A percentile compares a stretch with the other conserved stretches of the same genome.
Evolutionary conservation across 2,113 vertebrate species (phyloP).

Genomic region (Lagopus muta): DNA sequence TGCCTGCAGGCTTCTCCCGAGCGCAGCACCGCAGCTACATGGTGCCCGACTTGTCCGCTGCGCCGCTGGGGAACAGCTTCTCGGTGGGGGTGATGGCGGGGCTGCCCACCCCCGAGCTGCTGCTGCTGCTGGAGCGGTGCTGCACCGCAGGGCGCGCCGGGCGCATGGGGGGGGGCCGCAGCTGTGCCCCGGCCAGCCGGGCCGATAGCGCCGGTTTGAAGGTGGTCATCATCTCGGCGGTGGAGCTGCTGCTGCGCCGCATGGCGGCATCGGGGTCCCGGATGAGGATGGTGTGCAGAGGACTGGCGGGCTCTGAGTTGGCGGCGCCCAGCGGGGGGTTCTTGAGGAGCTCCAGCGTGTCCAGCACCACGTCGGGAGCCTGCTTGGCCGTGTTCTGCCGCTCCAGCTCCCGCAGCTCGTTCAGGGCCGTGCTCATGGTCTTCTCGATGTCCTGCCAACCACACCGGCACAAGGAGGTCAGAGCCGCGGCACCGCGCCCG

Average conservation of each 20-base stretch:
- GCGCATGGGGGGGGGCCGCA: constrained; percentile 89
- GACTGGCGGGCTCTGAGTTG: constrained; percentile 93
- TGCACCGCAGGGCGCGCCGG: constrained; percentile 85
- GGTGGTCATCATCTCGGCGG: constrained; percentile 95
- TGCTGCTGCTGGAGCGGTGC: constrained; percentile 95
- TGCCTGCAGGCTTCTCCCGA: too few relatives aligned
- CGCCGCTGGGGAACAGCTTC: constrained; percentile 90
- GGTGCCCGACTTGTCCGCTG: constrained; percentile 90
- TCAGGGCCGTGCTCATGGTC: constrained; percentile 96
- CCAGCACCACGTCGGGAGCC: constrained; percentile 95
- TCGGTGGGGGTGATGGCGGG: constrained; percentile 95
- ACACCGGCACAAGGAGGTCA: neutral
- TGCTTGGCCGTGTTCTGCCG: constrained; percentile 96
- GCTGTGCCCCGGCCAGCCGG: constrained; percentile 89
- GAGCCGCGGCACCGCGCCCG: fast-evolving
- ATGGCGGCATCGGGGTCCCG: constrained; percentile 94
- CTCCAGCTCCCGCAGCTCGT: constrained; percentile 95
- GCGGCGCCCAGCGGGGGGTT: constrained; percentile 80
- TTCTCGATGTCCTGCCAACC: constrained; percentile 93
- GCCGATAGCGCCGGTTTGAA: constrained; percentile 94
- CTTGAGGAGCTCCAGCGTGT: constrained; percentile 96
- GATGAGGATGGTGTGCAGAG: constrained; percentile 96
- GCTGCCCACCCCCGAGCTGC: constrained; percentile 94
- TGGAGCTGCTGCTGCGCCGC: constrained; percentile 94
- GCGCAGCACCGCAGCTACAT: constrained; percentile 75